Evolutionary conservation across 2,113 vertebrate genomes (phyloP).

Genomic region (Odontophorus gujanensis): DNA sequence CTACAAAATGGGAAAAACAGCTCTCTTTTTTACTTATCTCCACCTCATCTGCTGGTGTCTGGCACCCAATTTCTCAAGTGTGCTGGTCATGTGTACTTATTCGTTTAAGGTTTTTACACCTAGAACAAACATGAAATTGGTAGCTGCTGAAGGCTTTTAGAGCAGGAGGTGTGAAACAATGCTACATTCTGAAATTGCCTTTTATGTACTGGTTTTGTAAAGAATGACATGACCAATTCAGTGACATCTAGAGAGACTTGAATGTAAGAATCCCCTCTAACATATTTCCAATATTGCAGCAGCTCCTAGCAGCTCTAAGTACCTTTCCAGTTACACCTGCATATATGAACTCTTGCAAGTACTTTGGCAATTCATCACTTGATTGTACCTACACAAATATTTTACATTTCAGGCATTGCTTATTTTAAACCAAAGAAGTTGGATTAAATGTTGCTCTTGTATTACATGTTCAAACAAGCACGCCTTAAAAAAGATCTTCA

Average conservation of each 20-base stretch:
- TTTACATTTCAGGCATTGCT: background rate
- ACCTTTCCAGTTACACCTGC: background rate
- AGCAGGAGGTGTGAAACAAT: conserved; percentile 12
- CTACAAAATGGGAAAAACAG: background rate
- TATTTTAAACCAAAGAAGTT: background rate
- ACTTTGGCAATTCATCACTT: background rate
- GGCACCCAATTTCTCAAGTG: background rate
- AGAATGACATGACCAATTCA: background rate
- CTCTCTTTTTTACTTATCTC: background rate
- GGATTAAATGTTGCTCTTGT: background rate
- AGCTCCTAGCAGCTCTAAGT: background rate
- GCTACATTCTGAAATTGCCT: background rate
- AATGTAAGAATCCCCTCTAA: background rate
- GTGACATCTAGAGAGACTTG: background rate
- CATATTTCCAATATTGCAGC: background rate
- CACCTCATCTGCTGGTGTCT: background rate
- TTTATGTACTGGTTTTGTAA: background rate
- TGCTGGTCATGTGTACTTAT: background rate
- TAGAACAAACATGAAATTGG: background rate
- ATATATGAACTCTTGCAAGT: background rate
- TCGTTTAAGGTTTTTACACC: background rate
- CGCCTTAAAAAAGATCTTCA: background rate
- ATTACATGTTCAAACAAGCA: background rate
- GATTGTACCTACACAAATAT: background rate
- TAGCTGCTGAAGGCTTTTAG: conserved; percentile 27